Evolutionary conservation across 2,113 vertebrate genomes (phyloP), one percentile per base, ranked within the genome.

Genomic region (Dicerorhinus sumatrensis): DNA sequence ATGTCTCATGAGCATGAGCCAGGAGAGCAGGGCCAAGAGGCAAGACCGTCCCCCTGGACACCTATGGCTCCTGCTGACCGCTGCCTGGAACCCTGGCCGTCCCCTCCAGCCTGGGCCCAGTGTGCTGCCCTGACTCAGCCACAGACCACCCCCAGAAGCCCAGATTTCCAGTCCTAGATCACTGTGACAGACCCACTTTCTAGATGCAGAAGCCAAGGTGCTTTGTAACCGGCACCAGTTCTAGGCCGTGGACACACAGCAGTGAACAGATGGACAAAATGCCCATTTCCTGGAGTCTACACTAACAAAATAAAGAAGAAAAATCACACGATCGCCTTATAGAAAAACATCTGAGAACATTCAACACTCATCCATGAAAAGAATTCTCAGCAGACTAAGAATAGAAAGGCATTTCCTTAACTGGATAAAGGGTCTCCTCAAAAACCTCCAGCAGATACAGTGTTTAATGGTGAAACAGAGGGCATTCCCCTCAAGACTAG

Each of bases 341-440:
- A 31, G 69, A 27, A 39, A 20, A 46, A 69, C 93, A 84, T 72
- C 83, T 92, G 96, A 77, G 69, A 77, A 77, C 93, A 54, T 21
- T 92, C 87, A 70, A 6, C 29, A 9, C 25, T 42, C 89, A 25
- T 46, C 82, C 89, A 46, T 27, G 82, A 23, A 88, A 85, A 87
- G 51, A 27, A 20, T 18, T 39, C 54, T 89, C 70, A 33, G 84
- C 42, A 23, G 27, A 70, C 83, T 56, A 70, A 88, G 92, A 83
- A 88, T 42, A 92, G 89, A 92, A 95, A 92, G 96, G 93, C 60
- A 83, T 92, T 92, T 96, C 93, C 93, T 89, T 36, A 23, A 17
- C 29, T 5, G 69, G 87, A 63, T 76, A 51, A 46, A 21, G 8
- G 21, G 82, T 46, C 80, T 91, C 76, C 76, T 82, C 69, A 31